Evolutionary conservation across 2,888 invertebrate species (phyloP), one percentile per base, ranked within the genome.

Genomic region (Cyaniris semiargus): DNA sequence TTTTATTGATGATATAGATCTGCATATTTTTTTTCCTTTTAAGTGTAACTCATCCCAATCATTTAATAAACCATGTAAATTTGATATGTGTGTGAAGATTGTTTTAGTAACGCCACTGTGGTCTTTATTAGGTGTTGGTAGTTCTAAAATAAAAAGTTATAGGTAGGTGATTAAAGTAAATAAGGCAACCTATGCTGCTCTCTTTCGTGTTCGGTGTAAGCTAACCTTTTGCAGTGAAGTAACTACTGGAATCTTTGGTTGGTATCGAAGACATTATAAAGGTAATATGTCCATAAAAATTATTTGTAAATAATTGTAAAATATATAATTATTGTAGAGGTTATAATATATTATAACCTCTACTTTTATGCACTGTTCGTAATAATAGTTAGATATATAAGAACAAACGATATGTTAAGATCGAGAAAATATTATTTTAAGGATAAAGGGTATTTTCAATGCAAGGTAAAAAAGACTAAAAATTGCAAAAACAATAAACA

Each of bases 11-110:
- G 85, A 84, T 76, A 93, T 85, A 3, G 87, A 84, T 82, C 85
- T 87, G 76, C 90, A 89, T 10, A 90, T 78, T 76, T 87, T 88
- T 10, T 85, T 84, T 23, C 93, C 93, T 81, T 90, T 92, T 1
- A 86, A 88, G 76, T 83, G 86, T n/a, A 91, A 77, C 75, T 82
- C 84, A 7, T 81, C 78, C 94, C 94, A 94, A 78, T 92, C 87
- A 71, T 79, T 83, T 70, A 94, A 71, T 15, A 90, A 81, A 0
- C 82, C 80, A 79, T 92, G 90, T 8, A 94, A 82, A 44, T 86
- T 88, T 0, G 88, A 87, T 38, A 92, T 80, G 79, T 93, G 93
- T 5, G 88, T 88, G 79, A 87, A 92, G 8, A 92, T 88, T 0
- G 91, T 91, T 83, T 89, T 92, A 0, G 91, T 87, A 60, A 93